phyloP scores from a whole-genome alignment of 2,888 invertebrate genomes.

The Caenorhabditis sp. region DNA sequence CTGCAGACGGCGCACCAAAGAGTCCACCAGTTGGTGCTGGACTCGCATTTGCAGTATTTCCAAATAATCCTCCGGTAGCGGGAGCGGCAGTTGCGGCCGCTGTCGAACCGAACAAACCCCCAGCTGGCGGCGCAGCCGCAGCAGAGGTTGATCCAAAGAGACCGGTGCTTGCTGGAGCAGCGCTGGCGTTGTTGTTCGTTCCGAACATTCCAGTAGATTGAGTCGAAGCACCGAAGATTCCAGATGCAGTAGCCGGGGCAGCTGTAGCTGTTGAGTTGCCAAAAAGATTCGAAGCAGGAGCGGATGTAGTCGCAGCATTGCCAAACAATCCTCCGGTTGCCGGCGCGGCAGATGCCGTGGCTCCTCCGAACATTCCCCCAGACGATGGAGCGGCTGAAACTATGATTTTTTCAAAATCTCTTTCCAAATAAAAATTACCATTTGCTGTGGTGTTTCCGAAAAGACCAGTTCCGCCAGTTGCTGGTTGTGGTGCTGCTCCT shows the following conservation, averaged over 20 bases:
- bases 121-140: constrained; percentile 6
- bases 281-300: constrained; percentile 7
- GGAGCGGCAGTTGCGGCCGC: background rate
- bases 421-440: too few relatives aligned
- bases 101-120: constrained; percentile 24
- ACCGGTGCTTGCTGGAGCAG: constrained; percentile 10
- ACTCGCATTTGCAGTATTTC: constrained; percentile 6
- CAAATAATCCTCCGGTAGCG: constrained; percentile 6
- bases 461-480: constrained; percentile 3
- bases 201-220: constrained; percentile 3
- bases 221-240: background rate
- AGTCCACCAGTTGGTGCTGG: constrained; percentile 24
- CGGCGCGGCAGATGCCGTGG: constrained; percentile 12
- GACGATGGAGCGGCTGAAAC: background rate
- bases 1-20: constrained; percentile 18
- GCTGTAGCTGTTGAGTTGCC: background rate
- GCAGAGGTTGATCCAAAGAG: constrained; percentile 36
- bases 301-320: background rate
- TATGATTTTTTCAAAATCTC: constrained; percentile 16
- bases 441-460: constrained; percentile 16
- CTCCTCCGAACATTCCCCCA: constrained; percentile 11
- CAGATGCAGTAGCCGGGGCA: constrained; percentile 5
- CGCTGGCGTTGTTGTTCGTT: background rate
- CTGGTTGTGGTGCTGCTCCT: constrained; percentile 3
- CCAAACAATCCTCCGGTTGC: constrained; percentile 18